phyloP scores from a whole-genome alignment of 2,113 vertebrate species.

The Tursiops truncatus region DNA sequence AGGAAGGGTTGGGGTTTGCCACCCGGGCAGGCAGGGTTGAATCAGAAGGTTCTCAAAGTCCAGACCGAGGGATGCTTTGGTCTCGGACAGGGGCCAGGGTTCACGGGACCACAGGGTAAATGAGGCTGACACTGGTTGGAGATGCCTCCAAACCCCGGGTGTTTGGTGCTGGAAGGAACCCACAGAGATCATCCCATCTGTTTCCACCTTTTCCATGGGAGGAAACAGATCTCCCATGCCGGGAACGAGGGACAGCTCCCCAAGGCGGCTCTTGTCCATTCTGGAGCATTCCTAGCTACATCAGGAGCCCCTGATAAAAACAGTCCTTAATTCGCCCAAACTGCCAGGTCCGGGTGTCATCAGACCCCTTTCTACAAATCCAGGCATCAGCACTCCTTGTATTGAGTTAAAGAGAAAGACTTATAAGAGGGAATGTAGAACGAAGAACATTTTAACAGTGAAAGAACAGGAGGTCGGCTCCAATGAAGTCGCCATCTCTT shows the following conservation, averaged over 20 bases:
- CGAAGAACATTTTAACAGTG: neutral
- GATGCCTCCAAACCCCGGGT: fast-evolving
- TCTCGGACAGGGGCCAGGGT: neutral
- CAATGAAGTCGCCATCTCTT: neutral
- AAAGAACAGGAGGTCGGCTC: neutral
- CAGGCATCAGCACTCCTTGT: neutral
- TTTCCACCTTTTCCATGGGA: neutral
- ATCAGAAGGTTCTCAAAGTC: neutral
- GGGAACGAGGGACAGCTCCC: neutral
- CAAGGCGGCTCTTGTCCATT: neutral
- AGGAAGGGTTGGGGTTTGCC: neutral
- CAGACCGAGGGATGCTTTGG: neutral
- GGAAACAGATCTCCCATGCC: neutral
- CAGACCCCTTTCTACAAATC: neutral
- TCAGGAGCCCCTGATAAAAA: neutral
- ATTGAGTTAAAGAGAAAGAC: neutral
- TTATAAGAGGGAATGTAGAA: neutral
- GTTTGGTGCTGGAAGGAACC: neutral
- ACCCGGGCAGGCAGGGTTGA: neutral
- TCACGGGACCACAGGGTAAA: neutral
- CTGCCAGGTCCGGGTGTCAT: neutral
- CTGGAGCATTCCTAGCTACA: neutral
- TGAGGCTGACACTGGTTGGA: neutral
- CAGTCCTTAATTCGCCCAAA: neutral
- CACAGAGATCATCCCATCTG: neutral